Percentiles rank a stretch among this genome's conserved stretches.
Conservation (phyloP, 2,113 vertebrate genomes). For the Bothrops jararaca region DNA sequence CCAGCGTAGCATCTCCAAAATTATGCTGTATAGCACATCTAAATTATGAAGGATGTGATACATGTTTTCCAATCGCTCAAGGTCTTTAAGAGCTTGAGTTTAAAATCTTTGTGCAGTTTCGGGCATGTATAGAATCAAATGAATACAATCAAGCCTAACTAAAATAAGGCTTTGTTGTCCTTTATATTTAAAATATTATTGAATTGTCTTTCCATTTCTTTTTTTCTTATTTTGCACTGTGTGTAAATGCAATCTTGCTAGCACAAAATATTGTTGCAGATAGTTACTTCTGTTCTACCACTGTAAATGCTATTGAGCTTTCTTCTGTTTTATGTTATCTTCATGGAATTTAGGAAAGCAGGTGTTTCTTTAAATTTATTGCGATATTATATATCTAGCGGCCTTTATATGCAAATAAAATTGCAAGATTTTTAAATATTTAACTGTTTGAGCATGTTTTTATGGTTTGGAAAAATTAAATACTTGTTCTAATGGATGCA, state of each 20-base stretch:
- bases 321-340: slow-evolving; percentile 87
- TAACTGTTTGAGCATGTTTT: slow-evolving; percentile 39
- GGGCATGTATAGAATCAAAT: slow-evolving; percentile 72
- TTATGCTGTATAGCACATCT: slow-evolving; percentile 63
- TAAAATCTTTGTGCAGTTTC: slow-evolving; percentile 70
- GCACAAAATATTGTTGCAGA: slow-evolving; percentile 94
- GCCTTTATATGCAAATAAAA: slow-evolving; percentile 99
- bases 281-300: slow-evolving; percentile 88
- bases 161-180: slow-evolving; percentile 89
- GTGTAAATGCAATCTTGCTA: slow-evolving; percentile 98
- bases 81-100: slow-evolving; percentile 71
- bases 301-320: slow-evolving; percentile 90
- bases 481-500: not conserved
- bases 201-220: slow-evolving; percentile 79
- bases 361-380: slow-evolving; percentile 93
- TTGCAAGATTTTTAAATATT: slow-evolving; percentile 95
- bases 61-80: slow-evolving; percentile 64
- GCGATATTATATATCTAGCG: slow-evolving; percentile 98
- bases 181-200: slow-evolving; percentile 87
- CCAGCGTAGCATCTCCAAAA: slow-evolving; percentile 68
- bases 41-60: slow-evolving; percentile 68
- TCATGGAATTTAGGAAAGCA: slow-evolving; percentile 89
- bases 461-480: not conserved
- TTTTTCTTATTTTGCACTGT: slow-evolving; percentile 92
- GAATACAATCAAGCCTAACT: slow-evolving; percentile 78